phyloP scores from a whole-genome alignment of 2,113 vertebrate genomes.

The Chunga burmeisteri region DNA sequence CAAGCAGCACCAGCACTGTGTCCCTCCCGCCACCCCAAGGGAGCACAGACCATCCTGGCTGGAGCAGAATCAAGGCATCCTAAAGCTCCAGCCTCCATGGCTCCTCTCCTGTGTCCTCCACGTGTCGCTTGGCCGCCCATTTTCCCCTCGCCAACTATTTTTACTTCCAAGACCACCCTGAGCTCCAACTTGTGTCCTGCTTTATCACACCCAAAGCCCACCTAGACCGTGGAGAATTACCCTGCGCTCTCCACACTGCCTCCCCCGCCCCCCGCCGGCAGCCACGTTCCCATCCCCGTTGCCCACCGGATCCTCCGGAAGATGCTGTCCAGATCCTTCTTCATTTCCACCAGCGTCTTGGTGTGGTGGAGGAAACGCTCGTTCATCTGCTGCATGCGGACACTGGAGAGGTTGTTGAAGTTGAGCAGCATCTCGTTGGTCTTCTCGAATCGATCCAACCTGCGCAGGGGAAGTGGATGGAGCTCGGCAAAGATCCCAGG shows the following conservation, averaged over 20 bases:
- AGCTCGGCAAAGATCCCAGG: not conserved
- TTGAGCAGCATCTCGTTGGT: constrained; percentile 99
- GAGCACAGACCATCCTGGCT: accelerated
- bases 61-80: accelerated
- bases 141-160: not conserved
- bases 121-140: accelerated
- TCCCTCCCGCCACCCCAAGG: not conserved
- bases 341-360: constrained; percentile 91
- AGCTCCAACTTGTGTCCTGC: accelerated
- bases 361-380: constrained; percentile 94
- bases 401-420: constrained; percentile 91
- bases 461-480: not conserved
- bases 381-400: constrained; percentile 93
- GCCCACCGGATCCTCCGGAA: constrained; percentile 91
- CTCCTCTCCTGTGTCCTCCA: not conserved
- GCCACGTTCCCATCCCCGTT: accelerated
- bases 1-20: accelerated
- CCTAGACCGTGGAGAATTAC: accelerated
- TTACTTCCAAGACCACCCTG: accelerated
- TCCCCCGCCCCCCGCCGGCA: not conserved
- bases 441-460: constrained; percentile 97
- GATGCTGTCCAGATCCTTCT: constrained; percentile 93
- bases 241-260: accelerated
- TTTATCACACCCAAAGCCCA: accelerated
- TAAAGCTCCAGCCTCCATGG: accelerated